Evolutionary conservation across 2,888 invertebrate species (phyloP), one percentile per base, ranked within the genome.

Genomic region (Cryptocheilus praepositus): DNA sequence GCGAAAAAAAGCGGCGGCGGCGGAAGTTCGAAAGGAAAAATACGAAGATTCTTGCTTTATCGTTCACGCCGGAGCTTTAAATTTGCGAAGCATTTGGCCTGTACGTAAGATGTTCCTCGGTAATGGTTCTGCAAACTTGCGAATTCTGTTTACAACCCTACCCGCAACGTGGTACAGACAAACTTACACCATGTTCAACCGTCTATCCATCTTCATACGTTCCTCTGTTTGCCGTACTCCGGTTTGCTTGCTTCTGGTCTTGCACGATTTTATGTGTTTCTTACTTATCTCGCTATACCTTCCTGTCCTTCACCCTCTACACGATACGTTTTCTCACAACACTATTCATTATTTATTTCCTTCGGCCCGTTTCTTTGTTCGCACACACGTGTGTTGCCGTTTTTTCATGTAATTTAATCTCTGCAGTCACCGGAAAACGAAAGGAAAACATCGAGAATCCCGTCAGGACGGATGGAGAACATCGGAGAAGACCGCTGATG

Each of bases 361-460:
- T 7, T 36, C 8, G 28, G 28, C 28, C 28, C 1, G 11, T 11
- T 11, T 11, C 13, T 36, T 36, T 36, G 11, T 7, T 36, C 36
- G 22, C 21, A 18, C 53, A 25, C 49, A 16, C 15, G 16, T 8
- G 5, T 13, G 1, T 1, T 13, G 43, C 36, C 2, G 4, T 44
- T 46, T n/a, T 59, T 49, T 16, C 55, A 7, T 36, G 36, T 11
- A 36, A 36, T 36, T 36, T 36, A 36, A 36, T 36, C 36, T 36
- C 57, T 69, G 60, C 65, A 64, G 59, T 72, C 66, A 62, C 52
- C 70, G 78, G 74, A 70, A 80, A 80, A 74, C 80, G 74, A 70
- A 78, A 79, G 76, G 80, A 80, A 74, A 80, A 80, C 74, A 78
- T 65, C 61, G 65, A 49, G 70, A 59, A 72, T 71, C 58, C 64